Conservation (phyloP, 2,797 vertebrate species). For the Nyctibius grandis region DNA sequence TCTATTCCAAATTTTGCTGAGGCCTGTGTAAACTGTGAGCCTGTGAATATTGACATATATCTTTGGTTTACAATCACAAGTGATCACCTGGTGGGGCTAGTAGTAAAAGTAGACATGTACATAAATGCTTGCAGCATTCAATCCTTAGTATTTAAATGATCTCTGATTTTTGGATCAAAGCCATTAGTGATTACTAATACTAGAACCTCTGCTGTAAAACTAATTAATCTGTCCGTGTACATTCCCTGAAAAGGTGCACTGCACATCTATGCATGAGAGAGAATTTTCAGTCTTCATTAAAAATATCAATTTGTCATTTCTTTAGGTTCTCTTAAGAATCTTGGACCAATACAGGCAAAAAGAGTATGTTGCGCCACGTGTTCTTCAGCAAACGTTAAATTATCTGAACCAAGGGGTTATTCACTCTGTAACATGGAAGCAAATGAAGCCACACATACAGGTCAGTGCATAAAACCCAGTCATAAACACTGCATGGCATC, state of each 20-base stretch:
- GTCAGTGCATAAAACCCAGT: constrained; percentile 67
- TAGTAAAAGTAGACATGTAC: background rate
- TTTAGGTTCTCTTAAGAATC: constrained; percentile 91
- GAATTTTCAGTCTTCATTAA: background rate
- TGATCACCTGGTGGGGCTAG: background rate
- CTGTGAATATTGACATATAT: background rate
- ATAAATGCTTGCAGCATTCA: background rate
- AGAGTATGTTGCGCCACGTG: constrained; percentile 90
- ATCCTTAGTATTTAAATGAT: background rate
- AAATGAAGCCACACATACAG: constrained; percentile 96
- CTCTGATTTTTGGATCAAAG: background rate
- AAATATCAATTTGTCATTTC: background rate
- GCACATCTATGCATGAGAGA: background rate
- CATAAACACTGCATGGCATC: background rate
- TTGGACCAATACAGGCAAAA: constrained; percentile 91
- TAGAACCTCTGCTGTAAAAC: background rate
- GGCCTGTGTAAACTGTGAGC: background rate
- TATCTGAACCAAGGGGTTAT: constrained; percentile 89
- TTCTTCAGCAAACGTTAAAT: constrained; percentile 91
- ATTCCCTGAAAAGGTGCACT: background rate
- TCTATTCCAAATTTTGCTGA: background rate
- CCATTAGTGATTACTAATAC: background rate
- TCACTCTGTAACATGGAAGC: constrained; percentile 94
- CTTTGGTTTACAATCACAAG: background rate
- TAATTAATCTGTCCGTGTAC: background rate